Evolutionary conservation across 37 sponge, comb jelly and placozoan species (phyloP), one percentile per base, ranked within the genome.

Genomic region (Halisarca cf. caerulea): DNA sequence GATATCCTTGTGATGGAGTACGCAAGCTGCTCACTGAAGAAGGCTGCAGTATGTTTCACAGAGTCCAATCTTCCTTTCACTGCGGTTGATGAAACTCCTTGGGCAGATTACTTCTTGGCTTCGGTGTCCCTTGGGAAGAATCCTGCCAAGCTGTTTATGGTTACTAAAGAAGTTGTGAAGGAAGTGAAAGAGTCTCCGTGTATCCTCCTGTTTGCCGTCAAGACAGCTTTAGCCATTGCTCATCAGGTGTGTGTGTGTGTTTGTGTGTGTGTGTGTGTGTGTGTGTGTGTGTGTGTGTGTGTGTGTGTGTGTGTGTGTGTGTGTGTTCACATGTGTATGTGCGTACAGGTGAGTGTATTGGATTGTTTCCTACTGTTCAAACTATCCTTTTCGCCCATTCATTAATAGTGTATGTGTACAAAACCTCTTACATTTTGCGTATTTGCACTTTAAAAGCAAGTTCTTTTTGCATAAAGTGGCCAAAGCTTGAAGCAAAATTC

Each of bases 231-330:
- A 15, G 32, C 37, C 6, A 32, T 33, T 17, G 72, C 37, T 27
- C 64, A 15, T 14, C 37, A 71, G 72, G 72, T 71, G 28, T 3
- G 66, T 17, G 66, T 27, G 28, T 59, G 66, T 23, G 32, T n/a
- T 11, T 11, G 8, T 60, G 71, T 40, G 32, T 68, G 70, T 64
- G 55, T 21, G 41, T 28, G 36, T 3, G 3, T 28, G 82, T 25
- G 33, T 15, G 82, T 28, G 82, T 59, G 82, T 23, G 64, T 81
- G 61, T 79, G 80, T 47, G 80, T 23, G 80, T 30, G 34, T 35
- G 43, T 57, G 57, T 25, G 58, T 21, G 35, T 57, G 51, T 20
- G 28, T 72, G 7, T 30, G 73, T 51, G 32, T 73, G 36, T 5
- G 34, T 24, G 40, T 21, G 27, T 21, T 58, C 39, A 21, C 38